Evolutionary conservation across 2,888 invertebrate genomes (phyloP).

Genomic region (Sphaerophoria rueppellii): DNA sequence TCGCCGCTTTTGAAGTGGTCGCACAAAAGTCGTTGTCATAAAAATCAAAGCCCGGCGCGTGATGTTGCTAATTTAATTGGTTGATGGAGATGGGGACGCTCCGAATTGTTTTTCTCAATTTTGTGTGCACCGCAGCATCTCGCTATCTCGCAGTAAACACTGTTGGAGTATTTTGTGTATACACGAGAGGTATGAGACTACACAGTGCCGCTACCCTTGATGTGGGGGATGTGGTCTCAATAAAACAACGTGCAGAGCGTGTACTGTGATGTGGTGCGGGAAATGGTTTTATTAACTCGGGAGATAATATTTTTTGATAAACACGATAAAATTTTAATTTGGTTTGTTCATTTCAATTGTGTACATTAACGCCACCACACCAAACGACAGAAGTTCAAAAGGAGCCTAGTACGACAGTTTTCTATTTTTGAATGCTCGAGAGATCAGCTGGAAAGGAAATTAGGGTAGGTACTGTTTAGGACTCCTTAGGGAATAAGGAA

Average conservation of each 20-base stretch:
- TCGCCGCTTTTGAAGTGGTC: slow-evolving; percentile 68
- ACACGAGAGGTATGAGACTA: not conserved
- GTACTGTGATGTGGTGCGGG: slow-evolving; percentile 67
- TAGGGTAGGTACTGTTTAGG: no score
- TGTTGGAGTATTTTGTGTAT: slow-evolving; percentile 35
- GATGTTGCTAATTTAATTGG: slow-evolving; percentile 71
- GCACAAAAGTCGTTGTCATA: slow-evolving; percentile 65
- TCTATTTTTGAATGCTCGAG: no score
- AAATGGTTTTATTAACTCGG: slow-evolving; percentile 58
- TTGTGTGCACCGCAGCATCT: slow-evolving; percentile 42
- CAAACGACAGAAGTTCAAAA: slow-evolving; percentile 38
- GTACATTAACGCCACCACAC: not conserved
- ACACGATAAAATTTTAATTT: slow-evolving; percentile 53
- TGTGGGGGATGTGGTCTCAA: slow-evolving; percentile 68
- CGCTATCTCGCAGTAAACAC: slow-evolving; percentile 56
- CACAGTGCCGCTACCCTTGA: slow-evolving; percentile 46
- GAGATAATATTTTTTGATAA: slow-evolving; percentile 54
- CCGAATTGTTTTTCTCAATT: slow-evolving; percentile 34
- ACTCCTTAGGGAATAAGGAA: no score
- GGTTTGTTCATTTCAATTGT: no score
- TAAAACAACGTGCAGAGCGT: not conserved
- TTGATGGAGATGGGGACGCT: slow-evolving; percentile 47
- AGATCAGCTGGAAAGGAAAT: no score
- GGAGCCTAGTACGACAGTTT: not conserved
- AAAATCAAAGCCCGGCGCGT: slow-evolving; percentile 66